Evolutionary conservation across 2,888 invertebrate genomes (phyloP), one percentile per base, ranked within the genome.

Genomic region (Hirtodrosophila trivittata): DNA sequence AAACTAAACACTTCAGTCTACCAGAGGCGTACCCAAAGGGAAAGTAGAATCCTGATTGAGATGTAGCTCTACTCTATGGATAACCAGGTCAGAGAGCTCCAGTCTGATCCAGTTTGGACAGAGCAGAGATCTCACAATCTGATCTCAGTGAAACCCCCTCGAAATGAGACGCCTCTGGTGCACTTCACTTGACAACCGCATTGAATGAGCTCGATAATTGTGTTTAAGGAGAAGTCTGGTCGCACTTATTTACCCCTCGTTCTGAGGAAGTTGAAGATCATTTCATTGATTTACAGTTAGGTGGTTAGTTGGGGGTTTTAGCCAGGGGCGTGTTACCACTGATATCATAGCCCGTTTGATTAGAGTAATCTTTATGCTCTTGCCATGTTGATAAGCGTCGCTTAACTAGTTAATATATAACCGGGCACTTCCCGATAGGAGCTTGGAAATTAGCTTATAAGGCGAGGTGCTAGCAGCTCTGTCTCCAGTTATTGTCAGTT

Each of bases 281-380:
- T 2, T 21, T 21, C 18, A 21, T 21, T 21, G 18, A 30, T 30
- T 30, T 30, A 30, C 9, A 3, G 8, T n/a, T 8, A 8, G 9
- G 30, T 30, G 30, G 8, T 30, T n/a, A 30, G 5, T 7, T 30
- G 30, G 5, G 6, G 6, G 4, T 3, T 30, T 1, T 30, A 30
- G n/a, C 1, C 5, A 30, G 30, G 9, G 9, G 28, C 28, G 9
- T 28, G 9, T 7, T 28, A 28, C 5, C 5, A 9, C 9, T 28
- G 28, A 28, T 33, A 33, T 33, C 12, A 33, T 12, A 13, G 13
- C 33, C 9, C 25, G 8, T 38, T 21, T 47, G 75, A 77, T 81
- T 77, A 70, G 16, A 66, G 35, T 75, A 80, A 80, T 80, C 75
- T 80, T 55, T 75, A 64, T 55, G 12, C 28, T 38, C 12, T n/a